Conservation (phyloP, 2,113 vertebrate genomes). For the Myotis lucifugus region DNA sequence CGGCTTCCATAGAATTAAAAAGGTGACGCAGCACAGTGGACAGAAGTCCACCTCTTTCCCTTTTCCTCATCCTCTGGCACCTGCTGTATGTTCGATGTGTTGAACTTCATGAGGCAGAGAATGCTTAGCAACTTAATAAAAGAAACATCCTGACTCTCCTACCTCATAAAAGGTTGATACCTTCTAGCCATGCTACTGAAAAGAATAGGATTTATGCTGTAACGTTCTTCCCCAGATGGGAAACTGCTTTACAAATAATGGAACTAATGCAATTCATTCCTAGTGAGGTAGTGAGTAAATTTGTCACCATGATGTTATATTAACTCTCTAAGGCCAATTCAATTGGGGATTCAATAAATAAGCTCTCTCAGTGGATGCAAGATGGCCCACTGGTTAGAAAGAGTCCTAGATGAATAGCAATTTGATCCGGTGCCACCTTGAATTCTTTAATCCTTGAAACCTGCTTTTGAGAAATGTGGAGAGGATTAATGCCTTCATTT, state of each 20-base stretch:
- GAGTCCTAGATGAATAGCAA: constrained; percentile 19
- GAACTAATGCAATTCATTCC: constrained; percentile 64
- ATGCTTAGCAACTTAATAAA: constrained; percentile 48
- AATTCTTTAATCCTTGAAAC: constrained; percentile 53
- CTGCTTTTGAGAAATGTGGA: constrained; percentile 42
- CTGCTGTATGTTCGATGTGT: neutral
- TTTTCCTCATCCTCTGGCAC: neutral
- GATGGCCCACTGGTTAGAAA: constrained; percentile 24
- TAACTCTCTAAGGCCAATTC: constrained; percentile 69
- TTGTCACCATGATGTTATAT: constrained; percentile 56
- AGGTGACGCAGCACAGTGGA: neutral
- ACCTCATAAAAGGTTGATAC: constrained; percentile 45
- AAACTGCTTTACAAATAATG: constrained; percentile 69
- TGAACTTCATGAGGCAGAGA: neutral
- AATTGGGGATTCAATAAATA: constrained; percentile 62
- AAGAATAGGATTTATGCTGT: constrained; percentile 58
- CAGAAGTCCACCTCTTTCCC: neutral
- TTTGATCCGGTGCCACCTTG: constrained; percentile 36
- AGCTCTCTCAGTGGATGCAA: neutral
- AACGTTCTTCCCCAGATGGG: constrained; percentile 65
- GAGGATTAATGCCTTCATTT: neutral
- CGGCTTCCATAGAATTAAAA: neutral
- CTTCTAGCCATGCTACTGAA: constrained; percentile 36
- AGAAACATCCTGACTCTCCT: neutral
- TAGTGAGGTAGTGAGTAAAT: constrained; percentile 68